Evolutionary conservation across 2,888 invertebrate genomes (phyloP).

Genomic region (Tinea trinotella): DNA sequence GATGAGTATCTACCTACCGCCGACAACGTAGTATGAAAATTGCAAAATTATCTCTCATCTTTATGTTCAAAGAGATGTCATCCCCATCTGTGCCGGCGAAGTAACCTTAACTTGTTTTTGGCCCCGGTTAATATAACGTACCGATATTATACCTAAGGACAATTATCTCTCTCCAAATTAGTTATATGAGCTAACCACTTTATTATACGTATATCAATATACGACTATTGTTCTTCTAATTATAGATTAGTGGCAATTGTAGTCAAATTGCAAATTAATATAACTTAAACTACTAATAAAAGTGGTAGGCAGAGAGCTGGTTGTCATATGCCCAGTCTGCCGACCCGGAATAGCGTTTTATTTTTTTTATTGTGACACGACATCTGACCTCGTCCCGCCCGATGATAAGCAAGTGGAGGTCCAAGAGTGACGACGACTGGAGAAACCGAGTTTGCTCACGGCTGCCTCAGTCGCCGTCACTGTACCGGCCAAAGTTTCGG

Average conservation of each 20-base stretch:
- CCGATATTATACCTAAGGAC: slow-evolving; percentile 13
- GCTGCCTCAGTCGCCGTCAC: no score
- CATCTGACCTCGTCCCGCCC: no score
- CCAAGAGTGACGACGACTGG: no score
- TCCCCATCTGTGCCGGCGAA: slow-evolving; percentile 37
- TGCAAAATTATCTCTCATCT: slow-evolving; percentile 67
- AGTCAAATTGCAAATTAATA: no score
- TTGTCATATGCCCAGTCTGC: no score
- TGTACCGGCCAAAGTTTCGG: no score
- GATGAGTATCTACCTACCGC: slow-evolving; percentile 55
- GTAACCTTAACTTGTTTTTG: slow-evolving; percentile 7
- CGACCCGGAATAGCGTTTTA: no score
- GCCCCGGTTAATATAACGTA: slow-evolving; percentile 6
- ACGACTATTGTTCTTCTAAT: neutral
- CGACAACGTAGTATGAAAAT: slow-evolving; percentile 58
- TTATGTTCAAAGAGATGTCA: slow-evolving; percentile 72
- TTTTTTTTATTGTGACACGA: no score
- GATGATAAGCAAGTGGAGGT: no score
- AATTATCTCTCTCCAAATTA: neutral
- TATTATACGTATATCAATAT: neutral
- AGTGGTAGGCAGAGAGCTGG: no score
- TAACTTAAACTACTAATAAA: no score
- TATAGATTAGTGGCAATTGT: neutral
- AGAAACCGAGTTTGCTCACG: no score
- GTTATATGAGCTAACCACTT: neutral